These are phyloP conservation scores for Oenanthe oenanthe DNA, from an alignment of 2,113 vertebrate species.

Conservation along the genomic window DNA sequence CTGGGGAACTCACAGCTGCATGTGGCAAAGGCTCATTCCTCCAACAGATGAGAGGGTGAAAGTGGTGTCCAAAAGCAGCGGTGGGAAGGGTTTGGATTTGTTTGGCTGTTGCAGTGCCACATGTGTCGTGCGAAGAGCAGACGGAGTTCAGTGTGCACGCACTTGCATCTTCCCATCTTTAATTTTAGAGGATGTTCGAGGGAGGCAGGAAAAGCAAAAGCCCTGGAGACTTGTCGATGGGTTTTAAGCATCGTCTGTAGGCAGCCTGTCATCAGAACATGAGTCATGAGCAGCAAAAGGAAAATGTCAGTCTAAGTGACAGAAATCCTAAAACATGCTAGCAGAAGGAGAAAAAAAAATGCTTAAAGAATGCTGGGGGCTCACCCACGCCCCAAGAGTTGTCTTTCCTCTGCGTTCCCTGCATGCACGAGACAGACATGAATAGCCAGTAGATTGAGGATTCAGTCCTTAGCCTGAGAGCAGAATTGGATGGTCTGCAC, in stretches of 20 bases:
- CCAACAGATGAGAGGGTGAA: neutral
- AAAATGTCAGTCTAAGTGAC: constrained; percentile 63
- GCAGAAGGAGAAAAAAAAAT: constrained; percentile 15
- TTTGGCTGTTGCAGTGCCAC: constrained; percentile 42
- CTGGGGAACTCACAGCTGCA: neutral
- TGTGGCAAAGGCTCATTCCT: neutral
- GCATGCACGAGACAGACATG: constrained; percentile 33
- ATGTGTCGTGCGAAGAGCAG: neutral
- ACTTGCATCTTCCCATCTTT: constrained; percentile 50
- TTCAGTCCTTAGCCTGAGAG: neutral
- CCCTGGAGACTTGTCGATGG: constrained; percentile 66
- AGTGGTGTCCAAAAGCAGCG: constrained; percentile 7
- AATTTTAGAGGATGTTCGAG: constrained; percentile 70
- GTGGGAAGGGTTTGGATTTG: constrained; percentile 22
- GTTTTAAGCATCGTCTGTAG: constrained; percentile 67
- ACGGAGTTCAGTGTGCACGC: neutral
- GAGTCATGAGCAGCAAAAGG: constrained; percentile 59
- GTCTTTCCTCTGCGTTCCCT: constrained; percentile 37
- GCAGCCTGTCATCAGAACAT: constrained; percentile 64
- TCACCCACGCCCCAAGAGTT: constrained; percentile 27
- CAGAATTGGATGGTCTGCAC: constrained; percentile 3
- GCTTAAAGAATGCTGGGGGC: constrained; percentile 52
- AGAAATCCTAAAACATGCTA: constrained; percentile 54
- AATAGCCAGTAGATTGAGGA: constrained; percentile 47
- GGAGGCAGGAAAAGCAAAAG: constrained; percentile 69